Evolutionary conservation across 2,113 vertebrate species (phyloP).

Genomic region (Myxocyprinus asiaticus): DNA sequence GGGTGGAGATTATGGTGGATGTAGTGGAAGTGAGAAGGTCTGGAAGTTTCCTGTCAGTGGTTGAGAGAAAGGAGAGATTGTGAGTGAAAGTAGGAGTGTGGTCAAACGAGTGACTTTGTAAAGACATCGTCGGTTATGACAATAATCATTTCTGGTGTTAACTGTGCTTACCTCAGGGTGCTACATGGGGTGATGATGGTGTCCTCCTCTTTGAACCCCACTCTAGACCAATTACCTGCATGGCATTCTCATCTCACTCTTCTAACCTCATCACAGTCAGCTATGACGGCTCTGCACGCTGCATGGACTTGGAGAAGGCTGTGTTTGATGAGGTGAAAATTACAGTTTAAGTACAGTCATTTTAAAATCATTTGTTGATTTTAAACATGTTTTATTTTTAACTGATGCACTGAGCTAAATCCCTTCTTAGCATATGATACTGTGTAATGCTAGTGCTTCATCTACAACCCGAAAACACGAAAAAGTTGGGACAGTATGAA

Average conservation of each 20-base stretch:
- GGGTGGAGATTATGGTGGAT: background rate
- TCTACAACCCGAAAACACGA: too few relatives aligned
- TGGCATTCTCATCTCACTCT: conserved; percentile 79
- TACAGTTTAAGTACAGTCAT: too few relatives aligned
- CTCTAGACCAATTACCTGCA: conserved; percentile 66
- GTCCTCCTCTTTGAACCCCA: conserved; percentile 77
- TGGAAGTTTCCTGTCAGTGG: background rate
- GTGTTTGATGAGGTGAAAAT: conserved; percentile 84
- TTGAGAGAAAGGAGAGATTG: too few relatives aligned
- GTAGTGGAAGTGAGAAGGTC: too few relatives aligned
- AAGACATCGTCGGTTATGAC: background rate
- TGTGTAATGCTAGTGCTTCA: too few relatives aligned
- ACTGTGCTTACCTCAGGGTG: conserved; percentile 63
- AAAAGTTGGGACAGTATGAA: too few relatives aligned
- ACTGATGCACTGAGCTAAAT: too few relatives aligned
- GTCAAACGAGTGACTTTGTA: background rate
- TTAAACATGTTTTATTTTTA: too few relatives aligned
- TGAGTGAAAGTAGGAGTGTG: background rate
- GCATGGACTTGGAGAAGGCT: conserved; percentile 80
- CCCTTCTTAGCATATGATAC: too few relatives aligned
- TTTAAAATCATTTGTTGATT: too few relatives aligned
- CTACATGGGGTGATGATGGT: conserved; percentile 68
- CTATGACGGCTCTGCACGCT: conserved; percentile 78
- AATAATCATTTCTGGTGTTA: background rate
- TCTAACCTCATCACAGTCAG: conserved; percentile 84